phyloP scores from a whole-genome alignment of 2,797 vertebrate species.

The Chaenodraco wilsoni region DNA sequence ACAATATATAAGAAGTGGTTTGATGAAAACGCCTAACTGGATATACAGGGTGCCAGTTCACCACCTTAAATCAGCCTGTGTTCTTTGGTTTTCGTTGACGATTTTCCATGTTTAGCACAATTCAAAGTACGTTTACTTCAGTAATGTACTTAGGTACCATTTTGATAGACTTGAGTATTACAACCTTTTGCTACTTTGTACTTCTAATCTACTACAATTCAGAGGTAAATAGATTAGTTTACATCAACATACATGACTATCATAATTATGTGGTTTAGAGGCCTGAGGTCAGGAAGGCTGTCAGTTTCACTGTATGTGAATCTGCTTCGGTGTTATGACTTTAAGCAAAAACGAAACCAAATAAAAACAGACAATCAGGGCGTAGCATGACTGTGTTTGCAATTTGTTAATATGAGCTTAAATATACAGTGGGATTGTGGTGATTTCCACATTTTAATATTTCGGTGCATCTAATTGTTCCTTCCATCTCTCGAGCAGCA shows the following conservation, averaged over 20 bases:
- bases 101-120: neutral
- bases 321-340: neutral
- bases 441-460: neutral
- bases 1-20: neutral
- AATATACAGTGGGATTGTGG: neutral
- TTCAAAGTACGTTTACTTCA: no score
- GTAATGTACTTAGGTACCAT: no score
- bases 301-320: conserved; percentile 20
- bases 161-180: no score
- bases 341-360: conserved; percentile 51
- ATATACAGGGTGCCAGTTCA: neutral
- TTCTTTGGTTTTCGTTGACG: neutral
- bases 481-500: no score
- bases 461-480: neutral
- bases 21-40: neutral
- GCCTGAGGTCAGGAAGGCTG: conserved; percentile 25
- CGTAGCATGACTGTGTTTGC: neutral
- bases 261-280: conserved; percentile 12
- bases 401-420: neutral
- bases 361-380: neutral
- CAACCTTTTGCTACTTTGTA: no score
- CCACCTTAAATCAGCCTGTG: neutral
- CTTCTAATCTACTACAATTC: no score
- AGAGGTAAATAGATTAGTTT: neutral
- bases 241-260: neutral